Conservation (phyloP, 2,797 vertebrate genomes). For the Varecia variegata region DNA sequence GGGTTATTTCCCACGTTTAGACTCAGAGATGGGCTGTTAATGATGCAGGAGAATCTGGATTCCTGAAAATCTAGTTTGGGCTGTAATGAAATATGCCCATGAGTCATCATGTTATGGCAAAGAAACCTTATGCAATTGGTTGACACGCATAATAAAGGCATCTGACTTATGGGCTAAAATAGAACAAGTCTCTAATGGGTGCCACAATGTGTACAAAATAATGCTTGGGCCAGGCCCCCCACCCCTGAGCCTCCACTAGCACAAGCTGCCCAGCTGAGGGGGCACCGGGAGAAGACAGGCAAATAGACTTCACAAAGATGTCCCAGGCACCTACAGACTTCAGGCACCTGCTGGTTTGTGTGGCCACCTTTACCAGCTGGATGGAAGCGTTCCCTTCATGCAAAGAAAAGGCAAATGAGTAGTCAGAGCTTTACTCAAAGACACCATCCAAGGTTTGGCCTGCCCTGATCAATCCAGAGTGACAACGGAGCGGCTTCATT, state of each 20-base stretch:
- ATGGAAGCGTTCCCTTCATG: neutral
- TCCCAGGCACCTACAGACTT: neutral
- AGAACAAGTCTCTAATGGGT: neutral
- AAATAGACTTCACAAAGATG: neutral
- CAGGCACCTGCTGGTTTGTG: neutral
- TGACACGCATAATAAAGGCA: neutral
- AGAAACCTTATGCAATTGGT: neutral
- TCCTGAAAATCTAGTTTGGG: neutral
- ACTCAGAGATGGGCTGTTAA: neutral
- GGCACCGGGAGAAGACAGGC: neutral
- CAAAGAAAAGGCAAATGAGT: neutral
- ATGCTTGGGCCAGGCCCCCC: neutral
- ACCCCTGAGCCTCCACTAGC: neutral
- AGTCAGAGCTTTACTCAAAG: neutral
- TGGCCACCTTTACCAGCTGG: neutral
- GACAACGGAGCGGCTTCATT: neutral
- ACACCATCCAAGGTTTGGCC: no score
- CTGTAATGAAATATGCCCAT: neutral
- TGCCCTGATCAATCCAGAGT: neutral
- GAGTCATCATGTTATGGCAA: neutral
- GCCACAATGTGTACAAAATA: neutral
- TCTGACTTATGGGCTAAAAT: neutral
- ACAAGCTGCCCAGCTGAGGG: no score
- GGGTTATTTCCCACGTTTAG: neutral
- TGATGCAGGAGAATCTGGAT: neutral